Base-by-base conservation (phyloP, 2,113 vertebrate species). In the Cygnus atratus region DNA sequence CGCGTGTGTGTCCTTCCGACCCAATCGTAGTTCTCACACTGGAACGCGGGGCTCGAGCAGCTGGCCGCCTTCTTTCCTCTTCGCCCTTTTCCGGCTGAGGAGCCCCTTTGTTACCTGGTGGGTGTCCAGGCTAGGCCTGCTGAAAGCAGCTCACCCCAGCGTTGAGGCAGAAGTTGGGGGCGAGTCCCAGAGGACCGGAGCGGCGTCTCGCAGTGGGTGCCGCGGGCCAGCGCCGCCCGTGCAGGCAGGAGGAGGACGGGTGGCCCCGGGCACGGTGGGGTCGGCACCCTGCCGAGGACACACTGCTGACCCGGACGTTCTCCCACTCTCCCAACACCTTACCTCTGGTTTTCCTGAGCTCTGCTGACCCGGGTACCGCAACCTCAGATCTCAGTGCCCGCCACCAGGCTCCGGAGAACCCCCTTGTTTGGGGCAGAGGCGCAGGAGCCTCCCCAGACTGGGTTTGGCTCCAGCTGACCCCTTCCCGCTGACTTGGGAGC, bases 11-110 rank as follows among this genome's bases (percentile, higher is more conserved):
- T 92, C 90, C 71, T 93, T 76, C 91, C 94, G 89, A 89, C 77
- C 39, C 68, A 89, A 89, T 83, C 54, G 93, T 96, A 94, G 96
- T 96, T 97, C 92, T 97, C 97, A 97, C 97, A 97, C 97, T 97
- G 97, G 96, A 97, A 95, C 76, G 52, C 20, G 1, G 90, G 87
- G 95, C 94, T 96, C 78, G 44, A 92, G 92, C 94, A 92, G 66
- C 94, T 95, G 92, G 54, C 90, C 95, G 90, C 87, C 80, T 46
- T 63, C 77, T 85, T 67, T 39, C 22, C 75, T 94, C 68, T 82
- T 90, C 81, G 90, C 54, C 70, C 22, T 93, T 84, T 85, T 83
- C 70, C 63, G 88, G 68, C 90, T 61, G 81, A 74, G 87, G 87
- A 57, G 4, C 7, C 80, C 44, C 78, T 90, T 52, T 68, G 68